A percentile compares a stretch with the other conserved stretches of the same genome.
phyloP scores from a whole-genome alignment of 1,140 invertebrate genomes.

The Zaprionus lachaisei region DNA sequence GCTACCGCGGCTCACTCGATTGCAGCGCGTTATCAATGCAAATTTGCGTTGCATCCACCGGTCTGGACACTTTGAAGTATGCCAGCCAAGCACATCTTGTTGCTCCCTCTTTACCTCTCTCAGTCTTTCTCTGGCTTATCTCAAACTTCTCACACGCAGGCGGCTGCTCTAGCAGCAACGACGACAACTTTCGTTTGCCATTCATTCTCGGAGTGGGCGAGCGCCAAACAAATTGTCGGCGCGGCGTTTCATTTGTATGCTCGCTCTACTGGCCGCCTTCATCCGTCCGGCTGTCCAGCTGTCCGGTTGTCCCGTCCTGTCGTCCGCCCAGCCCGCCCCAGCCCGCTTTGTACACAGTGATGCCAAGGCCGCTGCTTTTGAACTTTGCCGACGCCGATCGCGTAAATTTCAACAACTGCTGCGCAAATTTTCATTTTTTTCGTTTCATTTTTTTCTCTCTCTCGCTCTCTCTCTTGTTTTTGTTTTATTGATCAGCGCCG shows the following conservation, averaged over 20 bases:
- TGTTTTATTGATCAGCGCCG: conserved; percentile 47
- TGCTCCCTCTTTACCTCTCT: neutral
- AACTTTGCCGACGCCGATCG: conserved; percentile 75
- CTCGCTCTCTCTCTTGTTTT: conserved; percentile 45
- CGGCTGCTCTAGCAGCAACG: conserved; percentile 17
- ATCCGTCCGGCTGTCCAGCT: neutral
- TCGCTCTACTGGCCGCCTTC: conserved; percentile 7
- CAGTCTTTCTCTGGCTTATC: conserved; percentile 50
- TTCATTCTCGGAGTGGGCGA: conserved; percentile 39
- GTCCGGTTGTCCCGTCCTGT: neutral
- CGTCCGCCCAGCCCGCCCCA: conserved; percentile 6
- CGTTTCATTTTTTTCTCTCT: neutral
- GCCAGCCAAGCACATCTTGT: conserved; percentile 29
- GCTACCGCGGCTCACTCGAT: conserved; percentile 2
- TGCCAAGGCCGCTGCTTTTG: conserved; percentile 62
- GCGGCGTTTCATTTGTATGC: conserved; percentile 42
- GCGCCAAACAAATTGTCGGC: conserved; percentile 70
- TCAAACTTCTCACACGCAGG: conserved; percentile 79
- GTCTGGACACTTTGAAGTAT: conserved; percentile 65
- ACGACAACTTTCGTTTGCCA: conserved; percentile 35
- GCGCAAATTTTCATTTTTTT: conserved; percentile 67
- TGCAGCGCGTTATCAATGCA: conserved; percentile 56
- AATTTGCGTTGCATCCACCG: conserved; percentile 59
- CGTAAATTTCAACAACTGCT: conserved; percentile 83
- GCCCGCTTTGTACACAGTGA: conserved; percentile 5